Conservation (phyloP, 1,140 invertebrate genomes). For the Trichoplusia ni region DNA sequence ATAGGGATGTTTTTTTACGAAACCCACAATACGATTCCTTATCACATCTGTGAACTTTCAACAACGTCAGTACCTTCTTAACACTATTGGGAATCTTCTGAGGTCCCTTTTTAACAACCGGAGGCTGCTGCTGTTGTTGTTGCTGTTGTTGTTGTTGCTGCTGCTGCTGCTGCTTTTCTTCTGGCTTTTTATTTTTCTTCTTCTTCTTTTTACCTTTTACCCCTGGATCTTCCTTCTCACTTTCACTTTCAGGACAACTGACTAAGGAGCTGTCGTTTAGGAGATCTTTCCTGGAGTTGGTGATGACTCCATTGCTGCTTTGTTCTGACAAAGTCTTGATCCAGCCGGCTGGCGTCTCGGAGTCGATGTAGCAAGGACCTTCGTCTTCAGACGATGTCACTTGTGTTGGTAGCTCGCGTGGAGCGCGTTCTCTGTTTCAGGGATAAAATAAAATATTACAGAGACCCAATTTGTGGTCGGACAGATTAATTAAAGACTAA, state of each 20-base stretch:
- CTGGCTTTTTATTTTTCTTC: conserved; percentile 48
- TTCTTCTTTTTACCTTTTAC: conserved; percentile 27
- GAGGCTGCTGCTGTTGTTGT: too few relatives aligned
- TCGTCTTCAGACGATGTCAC: conserved; percentile 78
- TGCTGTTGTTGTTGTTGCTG: too few relatives aligned
- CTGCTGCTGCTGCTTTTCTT: conserved; percentile 41
- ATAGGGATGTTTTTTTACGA: too few relatives aligned
- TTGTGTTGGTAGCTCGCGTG: conserved; percentile 65
- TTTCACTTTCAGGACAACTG: conserved; percentile 49
- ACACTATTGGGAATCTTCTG: conserved; percentile 66
- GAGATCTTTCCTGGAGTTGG: conserved; percentile 68
- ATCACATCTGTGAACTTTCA: neutral
- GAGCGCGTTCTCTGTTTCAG: conserved; percentile 59
- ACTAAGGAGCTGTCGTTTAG: conserved; percentile 52
- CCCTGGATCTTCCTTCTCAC: conserved; percentile 35
- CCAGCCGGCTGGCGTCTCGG: conserved; percentile 67
- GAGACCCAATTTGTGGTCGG: too few relatives aligned
- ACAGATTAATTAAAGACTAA: too few relatives aligned
- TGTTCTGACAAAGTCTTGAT: conserved; percentile 72
- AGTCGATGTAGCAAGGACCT: conserved; percentile 72
- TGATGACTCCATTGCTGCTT: conserved; percentile 59
- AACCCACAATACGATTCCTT: neutral
- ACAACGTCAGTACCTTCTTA: conserved; percentile 59
- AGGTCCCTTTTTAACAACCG: conserved; percentile 46
- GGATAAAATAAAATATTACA: neutral